Evolutionary conservation across 35 echinoderm and acorn worm species (phyloP).

Genomic region (Eucidaris tribuloides): DNA sequence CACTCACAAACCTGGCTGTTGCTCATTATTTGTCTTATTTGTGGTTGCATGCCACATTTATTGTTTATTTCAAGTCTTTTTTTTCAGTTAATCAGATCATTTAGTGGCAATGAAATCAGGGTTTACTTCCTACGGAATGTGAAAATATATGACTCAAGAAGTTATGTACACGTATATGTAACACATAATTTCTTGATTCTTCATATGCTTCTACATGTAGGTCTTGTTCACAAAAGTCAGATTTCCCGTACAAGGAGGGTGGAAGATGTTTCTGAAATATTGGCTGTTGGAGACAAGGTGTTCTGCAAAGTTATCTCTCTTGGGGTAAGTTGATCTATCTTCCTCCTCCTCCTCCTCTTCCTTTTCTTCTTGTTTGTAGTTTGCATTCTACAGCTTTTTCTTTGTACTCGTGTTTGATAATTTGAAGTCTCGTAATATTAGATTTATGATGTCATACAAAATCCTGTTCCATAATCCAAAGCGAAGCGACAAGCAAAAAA

Average conservation of each 20-base stretch:
- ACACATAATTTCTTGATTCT: background rate
- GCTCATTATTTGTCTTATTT: background rate
- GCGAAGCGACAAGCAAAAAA: too few relatives aligned
- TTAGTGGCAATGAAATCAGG: background rate
- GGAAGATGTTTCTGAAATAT: slow-evolving; percentile 68
- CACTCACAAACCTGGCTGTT: too few relatives aligned
- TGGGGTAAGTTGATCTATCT: slow-evolving; percentile 54
- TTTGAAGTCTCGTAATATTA: too few relatives aligned
- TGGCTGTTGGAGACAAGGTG: slow-evolving; percentile 75
- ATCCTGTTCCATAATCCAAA: too few relatives aligned
- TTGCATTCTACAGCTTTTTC: too few relatives aligned
- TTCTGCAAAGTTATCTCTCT: slow-evolving; percentile 95
- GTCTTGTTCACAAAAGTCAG: slow-evolving; percentile 86
- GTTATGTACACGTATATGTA: background rate
- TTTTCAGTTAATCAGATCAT: background rate
- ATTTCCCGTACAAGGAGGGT: slow-evolving; percentile 63
- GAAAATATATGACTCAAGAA: background rate
- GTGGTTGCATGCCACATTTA: background rate
- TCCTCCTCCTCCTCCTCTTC: too few relatives aligned
- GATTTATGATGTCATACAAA: too few relatives aligned
- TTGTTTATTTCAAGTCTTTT: background rate
- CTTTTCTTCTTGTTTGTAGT: background rate
- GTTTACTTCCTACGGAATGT: too few relatives aligned
- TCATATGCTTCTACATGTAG: slow-evolving; percentile 19
- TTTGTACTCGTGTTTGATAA: too few relatives aligned